Evolutionary conservation across 2,888 invertebrate species (phyloP).

Genomic region (Melanophora roralis): DNA sequence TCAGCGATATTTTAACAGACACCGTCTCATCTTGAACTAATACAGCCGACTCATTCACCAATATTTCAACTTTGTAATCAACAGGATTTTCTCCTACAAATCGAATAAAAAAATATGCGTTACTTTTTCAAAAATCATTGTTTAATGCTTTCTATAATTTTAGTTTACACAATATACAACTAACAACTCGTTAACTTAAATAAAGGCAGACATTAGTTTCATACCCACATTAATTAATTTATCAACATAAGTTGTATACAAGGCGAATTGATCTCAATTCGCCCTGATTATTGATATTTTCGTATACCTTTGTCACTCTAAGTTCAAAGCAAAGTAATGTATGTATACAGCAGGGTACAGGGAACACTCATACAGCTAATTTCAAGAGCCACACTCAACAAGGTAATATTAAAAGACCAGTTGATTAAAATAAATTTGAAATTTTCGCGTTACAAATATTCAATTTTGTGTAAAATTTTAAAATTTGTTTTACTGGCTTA

Average conservation of each 20-base stretch:
- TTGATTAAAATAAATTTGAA: too few relatives aligned
- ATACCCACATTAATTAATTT: constrained; percentile 15
- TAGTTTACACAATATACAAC: not conserved
- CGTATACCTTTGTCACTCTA: not conserved
- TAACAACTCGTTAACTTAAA: not conserved
- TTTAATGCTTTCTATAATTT: not conserved
- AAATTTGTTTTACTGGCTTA: too few relatives aligned
- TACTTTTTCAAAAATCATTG: not conserved
- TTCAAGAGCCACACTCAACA: too few relatives aligned
- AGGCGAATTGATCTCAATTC: too few relatives aligned
- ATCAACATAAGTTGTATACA: too few relatives aligned
- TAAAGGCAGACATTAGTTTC: not conserved
- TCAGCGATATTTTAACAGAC: constrained; percentile 91
- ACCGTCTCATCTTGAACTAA: constrained; percentile 88
- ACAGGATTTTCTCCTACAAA: constrained; percentile 70
- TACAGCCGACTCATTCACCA: constrained; percentile 90
- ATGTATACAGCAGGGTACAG: too few relatives aligned
- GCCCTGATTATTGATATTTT: too few relatives aligned
- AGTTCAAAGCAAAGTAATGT: not conserved
- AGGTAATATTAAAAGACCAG: too few relatives aligned
- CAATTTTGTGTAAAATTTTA: too few relatives aligned
- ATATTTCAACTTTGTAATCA: constrained; percentile 88
- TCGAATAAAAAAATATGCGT: constrained; percentile 57
- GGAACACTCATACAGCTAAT: not conserved
- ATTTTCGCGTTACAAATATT: too few relatives aligned